A percentile compares a stretch with the other conserved stretches of the same genome.
Evolutionary conservation across 2,797 vertebrate genomes (phyloP).

Genomic region (Hydrolagus colliei): DNA sequence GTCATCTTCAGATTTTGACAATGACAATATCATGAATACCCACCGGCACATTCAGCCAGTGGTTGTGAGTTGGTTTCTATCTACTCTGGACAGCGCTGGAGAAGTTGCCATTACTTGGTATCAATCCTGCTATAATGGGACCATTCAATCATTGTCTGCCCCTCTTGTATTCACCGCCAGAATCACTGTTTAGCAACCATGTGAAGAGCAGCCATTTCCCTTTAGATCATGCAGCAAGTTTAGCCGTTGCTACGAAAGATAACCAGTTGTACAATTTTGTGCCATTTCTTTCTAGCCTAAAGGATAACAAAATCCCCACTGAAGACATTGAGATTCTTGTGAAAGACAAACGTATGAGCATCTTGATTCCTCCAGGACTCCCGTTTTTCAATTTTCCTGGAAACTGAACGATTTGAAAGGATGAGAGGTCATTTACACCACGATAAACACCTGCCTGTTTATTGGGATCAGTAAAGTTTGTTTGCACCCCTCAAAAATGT

Average conservation of each 20-base stretch:
- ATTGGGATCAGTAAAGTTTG: no score
- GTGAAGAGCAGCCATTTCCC: background rate
- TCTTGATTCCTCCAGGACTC: background rate
- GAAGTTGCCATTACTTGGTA: background rate
- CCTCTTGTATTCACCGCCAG: background rate
- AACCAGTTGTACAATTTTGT: no score
- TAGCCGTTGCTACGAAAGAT: no score
- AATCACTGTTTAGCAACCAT: background rate
- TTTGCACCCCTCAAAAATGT: no score
- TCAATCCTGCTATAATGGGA: background rate
- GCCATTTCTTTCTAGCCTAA: background rate
- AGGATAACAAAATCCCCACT: slow-evolving; percentile 1
- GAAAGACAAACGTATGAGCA: slow-evolving; percentile 18
- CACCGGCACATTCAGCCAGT: background rate
- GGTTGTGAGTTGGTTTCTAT: background rate
- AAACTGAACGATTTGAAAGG: no score
- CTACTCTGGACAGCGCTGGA: background rate
- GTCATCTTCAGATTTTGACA: no score
- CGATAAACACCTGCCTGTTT: no score
- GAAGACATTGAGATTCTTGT: background rate
- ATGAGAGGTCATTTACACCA: no score
- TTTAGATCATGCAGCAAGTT: no score
- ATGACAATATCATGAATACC: no score
- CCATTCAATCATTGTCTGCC: background rate
- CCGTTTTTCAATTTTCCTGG: no score